These are phyloP conservation scores for Pelodiscus sinensis DNA, from an alignment of 2,113 vertebrate species.

Conservation along the genomic window DNA sequence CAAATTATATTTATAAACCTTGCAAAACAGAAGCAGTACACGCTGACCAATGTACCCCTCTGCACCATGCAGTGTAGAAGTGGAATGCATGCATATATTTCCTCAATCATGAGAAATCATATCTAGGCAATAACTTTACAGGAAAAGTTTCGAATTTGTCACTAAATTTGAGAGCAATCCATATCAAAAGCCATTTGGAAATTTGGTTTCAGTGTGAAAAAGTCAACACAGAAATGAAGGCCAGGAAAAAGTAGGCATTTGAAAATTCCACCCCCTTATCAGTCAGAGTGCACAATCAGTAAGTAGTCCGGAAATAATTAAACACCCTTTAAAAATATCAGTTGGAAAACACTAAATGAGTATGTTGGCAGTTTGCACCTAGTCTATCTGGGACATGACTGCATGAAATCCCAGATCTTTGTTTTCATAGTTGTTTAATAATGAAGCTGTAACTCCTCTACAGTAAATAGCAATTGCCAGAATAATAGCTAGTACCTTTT, in stretches of 20 bases:
- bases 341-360: neutral
- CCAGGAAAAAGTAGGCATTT: neutral
- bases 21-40: neutral
- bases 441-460: neutral
- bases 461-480: neutral
- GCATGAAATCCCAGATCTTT: neutral
- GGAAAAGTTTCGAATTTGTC: neutral
- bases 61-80: neutral
- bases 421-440: neutral
- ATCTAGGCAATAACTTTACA: neutral
- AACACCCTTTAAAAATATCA: neutral
- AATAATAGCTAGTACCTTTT: neutral
- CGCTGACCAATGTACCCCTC: neutral
- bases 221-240: neutral
- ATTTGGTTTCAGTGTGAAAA: neutral
- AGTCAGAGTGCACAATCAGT: neutral
- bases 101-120: neutral
- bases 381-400: neutral
- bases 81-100: neutral
- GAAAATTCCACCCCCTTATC: neutral
- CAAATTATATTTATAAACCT: neutral
- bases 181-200: neutral
- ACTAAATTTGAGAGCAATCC: neutral
- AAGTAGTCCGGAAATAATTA: neutral
- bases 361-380: neutral